phyloP scores from a whole-genome alignment of 2,888 invertebrate species.

The Dinocampus coccinellae region DNA sequence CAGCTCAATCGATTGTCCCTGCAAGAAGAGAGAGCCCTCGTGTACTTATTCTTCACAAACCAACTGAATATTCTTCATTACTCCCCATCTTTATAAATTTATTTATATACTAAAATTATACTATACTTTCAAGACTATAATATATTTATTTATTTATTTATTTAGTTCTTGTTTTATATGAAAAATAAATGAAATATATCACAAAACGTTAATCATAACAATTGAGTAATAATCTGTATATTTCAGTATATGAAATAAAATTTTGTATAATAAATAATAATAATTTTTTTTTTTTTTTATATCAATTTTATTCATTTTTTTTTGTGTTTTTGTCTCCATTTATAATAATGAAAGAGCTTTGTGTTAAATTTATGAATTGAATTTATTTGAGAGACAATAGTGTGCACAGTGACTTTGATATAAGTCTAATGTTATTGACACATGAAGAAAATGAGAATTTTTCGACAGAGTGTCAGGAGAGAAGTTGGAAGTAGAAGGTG shows the following conservation, averaged over 20 bases:
- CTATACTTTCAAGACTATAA: too few relatives aligned
- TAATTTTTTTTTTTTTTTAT: too few relatives aligned
- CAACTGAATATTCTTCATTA: not conserved
- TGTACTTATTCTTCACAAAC: conserved; percentile 38
- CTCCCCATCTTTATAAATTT: not conserved
- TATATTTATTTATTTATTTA: too few relatives aligned
- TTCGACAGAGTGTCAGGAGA: not conserved
- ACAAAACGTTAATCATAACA: too few relatives aligned
- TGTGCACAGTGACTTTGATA: not conserved
- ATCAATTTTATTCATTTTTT: too few relatives aligned
- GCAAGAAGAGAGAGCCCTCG: conserved; percentile 46
- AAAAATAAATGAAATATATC: too few relatives aligned
- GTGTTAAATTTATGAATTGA: not conserved
- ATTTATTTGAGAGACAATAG: conserved; percentile 6
- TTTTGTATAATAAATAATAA: too few relatives aligned
- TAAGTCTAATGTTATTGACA: conserved; percentile 12
- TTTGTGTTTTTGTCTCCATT: too few relatives aligned
- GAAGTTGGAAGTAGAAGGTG: not conserved
- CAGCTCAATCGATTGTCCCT: conserved; percentile 56
- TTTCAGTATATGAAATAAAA: too few relatives aligned
- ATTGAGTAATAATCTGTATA: too few relatives aligned
- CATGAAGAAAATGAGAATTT: conserved; percentile 26
- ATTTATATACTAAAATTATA: not conserved
- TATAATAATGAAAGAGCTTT: not conserved
- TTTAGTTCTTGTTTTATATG: too few relatives aligned